These are phyloP conservation scores for Drosophila neocordata DNA, from an alignment of 1,140 invertebrate species.

Conservation along the genomic window DNA sequence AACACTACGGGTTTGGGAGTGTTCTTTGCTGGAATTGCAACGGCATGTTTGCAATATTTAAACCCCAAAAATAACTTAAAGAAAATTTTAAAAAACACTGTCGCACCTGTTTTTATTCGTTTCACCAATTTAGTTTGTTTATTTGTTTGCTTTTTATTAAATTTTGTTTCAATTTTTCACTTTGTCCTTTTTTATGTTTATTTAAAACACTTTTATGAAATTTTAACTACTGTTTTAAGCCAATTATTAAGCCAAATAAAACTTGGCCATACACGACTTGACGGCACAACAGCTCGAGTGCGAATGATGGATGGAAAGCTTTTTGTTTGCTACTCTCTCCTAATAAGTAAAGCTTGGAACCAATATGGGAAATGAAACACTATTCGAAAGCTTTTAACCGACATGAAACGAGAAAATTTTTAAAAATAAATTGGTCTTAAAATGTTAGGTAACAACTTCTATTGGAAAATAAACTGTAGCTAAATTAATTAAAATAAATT, in stretches of 20 bases:
- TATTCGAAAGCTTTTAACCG: constrained; percentile 11
- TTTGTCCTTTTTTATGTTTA: constrained; percentile 20
- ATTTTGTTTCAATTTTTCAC: background rate
- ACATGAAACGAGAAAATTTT: constrained; percentile 1
- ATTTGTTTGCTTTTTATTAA: background rate
- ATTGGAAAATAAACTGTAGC: background rate
- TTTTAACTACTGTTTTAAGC: constrained; percentile 53
- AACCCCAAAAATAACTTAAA: background rate
- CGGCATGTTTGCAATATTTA: constrained; percentile 35
- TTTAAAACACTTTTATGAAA: constrained; percentile 22
- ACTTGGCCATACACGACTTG: constrained; percentile 55
- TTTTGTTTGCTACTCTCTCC: background rate
- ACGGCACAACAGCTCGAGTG: constrained; percentile 67
- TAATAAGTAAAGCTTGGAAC: constrained; percentile 28
- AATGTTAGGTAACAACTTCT: background rate
- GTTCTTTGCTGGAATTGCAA: constrained; percentile 29
- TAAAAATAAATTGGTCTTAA: background rate
- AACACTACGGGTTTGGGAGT: constrained; percentile 42
- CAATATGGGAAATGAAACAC: constrained; percentile 5
- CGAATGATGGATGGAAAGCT: constrained; percentile 51
- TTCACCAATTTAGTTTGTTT: background rate
- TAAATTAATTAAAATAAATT: too few relatives aligned
- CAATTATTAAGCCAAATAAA: constrained; percentile 56
- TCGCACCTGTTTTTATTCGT: constrained; percentile 40
- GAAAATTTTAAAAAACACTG: constrained; percentile 30